Evolutionary conservation across 2,888 invertebrate genomes (phyloP).

Genomic region (Hirtodrosophila alboralis): DNA sequence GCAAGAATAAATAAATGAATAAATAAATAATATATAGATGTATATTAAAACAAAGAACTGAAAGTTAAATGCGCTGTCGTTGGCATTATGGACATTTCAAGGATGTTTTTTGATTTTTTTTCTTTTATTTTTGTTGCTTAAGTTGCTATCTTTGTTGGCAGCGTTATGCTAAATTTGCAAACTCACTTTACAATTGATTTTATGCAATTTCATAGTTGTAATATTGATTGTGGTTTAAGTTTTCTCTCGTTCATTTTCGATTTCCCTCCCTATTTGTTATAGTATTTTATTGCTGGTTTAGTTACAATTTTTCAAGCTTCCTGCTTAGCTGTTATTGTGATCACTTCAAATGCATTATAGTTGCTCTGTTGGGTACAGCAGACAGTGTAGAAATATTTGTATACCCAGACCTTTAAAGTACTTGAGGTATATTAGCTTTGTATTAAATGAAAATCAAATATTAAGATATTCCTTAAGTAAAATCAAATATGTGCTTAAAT

Average conservation of each 20-base stretch:
- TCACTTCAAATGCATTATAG: constrained; percentile 34
- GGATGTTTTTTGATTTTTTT: too few species aligned
- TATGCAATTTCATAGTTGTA: constrained; percentile 41
- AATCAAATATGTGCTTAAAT: too few species aligned
- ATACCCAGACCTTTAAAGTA: constrained; percentile 1
- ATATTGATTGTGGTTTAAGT: constrained; percentile 8
- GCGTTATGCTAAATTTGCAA: constrained; percentile 15
- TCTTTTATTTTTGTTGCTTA: constrained; percentile 27
- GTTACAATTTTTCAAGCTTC: constrained; percentile 19
- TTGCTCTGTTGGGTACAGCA: constrained; percentile 29
- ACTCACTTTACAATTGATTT: constrained; percentile 44
- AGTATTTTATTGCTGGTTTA: constrained; percentile 23
- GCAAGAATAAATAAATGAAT: too few species aligned
- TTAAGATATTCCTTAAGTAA: too few species aligned
- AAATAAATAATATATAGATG: too few species aligned
- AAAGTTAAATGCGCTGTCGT: constrained; percentile 37
- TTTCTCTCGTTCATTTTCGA: background rate
- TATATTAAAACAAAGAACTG: background rate
- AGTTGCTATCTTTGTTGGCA: constrained; percentile 19
- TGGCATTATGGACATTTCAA: constrained; percentile 53
- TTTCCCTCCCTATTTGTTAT: constrained; percentile 1
- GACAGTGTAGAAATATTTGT: background rate
- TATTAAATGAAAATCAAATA: too few species aligned
- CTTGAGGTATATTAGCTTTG: constrained; percentile 12
- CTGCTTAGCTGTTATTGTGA: constrained; percentile 26